These are phyloP conservation scores for Myzus persicae DNA, from an alignment of 1,140 invertebrate species.

Conservation along the genomic window DNA sequence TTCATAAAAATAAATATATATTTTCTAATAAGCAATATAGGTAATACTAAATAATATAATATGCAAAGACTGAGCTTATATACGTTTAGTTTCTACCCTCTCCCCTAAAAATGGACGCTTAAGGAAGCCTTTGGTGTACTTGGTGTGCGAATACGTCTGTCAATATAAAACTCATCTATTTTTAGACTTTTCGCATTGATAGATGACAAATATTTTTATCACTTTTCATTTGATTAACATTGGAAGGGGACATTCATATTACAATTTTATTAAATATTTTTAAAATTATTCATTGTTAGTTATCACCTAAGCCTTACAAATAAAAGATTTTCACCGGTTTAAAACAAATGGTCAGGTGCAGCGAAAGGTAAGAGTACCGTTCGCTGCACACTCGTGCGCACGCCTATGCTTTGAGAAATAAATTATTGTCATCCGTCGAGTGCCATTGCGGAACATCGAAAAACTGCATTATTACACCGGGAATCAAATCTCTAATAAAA, in stretches of 20 bases:
- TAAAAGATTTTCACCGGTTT: not conserved
- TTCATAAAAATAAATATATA: too few relatives aligned
- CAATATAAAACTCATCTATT: not conserved
- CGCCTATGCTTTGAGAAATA: not conserved
- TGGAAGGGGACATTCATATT: not conserved
- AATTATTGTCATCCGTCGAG: not conserved
- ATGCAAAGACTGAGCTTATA: not conserved
- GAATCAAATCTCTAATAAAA: not conserved
- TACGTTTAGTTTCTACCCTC: not conserved
- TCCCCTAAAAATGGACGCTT: not conserved
- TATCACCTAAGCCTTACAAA: not conserved
- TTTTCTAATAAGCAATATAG: too few relatives aligned
- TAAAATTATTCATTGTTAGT: not conserved
- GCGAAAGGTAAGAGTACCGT: not conserved
- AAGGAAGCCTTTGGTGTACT: not conserved
- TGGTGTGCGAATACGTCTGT: not conserved
- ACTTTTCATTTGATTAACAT: not conserved
- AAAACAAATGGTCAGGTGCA: not conserved
- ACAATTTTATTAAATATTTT: not conserved
- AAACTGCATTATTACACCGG: too few relatives aligned
- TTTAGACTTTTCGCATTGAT: not conserved
- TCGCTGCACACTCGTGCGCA: not conserved
- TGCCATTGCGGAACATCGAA: too few relatives aligned
- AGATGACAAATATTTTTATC: not conserved
- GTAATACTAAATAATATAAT: too few relatives aligned